Percentiles rank a stretch among this genome's conserved stretches.
Evolutionary conservation across 2,888 invertebrate species (phyloP).

Genomic region (Drosophila nr. fundita): DNA sequence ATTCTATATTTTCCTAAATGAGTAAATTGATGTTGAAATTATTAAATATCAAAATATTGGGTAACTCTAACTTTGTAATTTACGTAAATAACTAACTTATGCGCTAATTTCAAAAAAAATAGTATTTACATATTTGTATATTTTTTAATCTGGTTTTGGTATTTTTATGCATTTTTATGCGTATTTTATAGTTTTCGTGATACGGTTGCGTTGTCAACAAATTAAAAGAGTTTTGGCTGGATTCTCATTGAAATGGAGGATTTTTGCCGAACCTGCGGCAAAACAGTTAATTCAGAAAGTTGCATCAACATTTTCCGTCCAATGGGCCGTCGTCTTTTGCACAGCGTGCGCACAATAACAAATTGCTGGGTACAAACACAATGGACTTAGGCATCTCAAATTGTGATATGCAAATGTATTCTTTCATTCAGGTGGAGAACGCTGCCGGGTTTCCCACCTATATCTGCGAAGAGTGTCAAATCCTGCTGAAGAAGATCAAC

Average conservation of each 20-base stretch:
- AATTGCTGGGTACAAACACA: constrained; percentile 63
- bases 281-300: constrained; percentile 37
- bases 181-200: not conserved
- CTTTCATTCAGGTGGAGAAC: constrained; percentile 52
- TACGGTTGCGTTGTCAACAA: constrained; percentile 23
- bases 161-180: constrained; percentile 3
- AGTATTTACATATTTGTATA: not conserved
- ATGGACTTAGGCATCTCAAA: not conserved
- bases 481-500: constrained; percentile 44
- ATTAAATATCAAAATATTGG: not conserved
- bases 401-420: not conserved
- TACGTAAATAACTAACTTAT: not conserved
- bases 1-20: too few relatives aligned
- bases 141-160: constrained; percentile 1
- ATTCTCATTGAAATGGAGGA: constrained; percentile 50
- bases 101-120: not conserved
- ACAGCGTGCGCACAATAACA: constrained; percentile 49
- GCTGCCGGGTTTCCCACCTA: constrained; percentile 44
- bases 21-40: too few relatives aligned
- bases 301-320: constrained; percentile 47
- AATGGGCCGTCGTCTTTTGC: constrained; percentile 39
- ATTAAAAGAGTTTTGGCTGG: not conserved
- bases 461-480: constrained; percentile 56
- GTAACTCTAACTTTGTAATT: not conserved
- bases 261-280: constrained; percentile 69